Conservation (phyloP, 2,113 vertebrate genomes). For the Numida meleagris region DNA sequence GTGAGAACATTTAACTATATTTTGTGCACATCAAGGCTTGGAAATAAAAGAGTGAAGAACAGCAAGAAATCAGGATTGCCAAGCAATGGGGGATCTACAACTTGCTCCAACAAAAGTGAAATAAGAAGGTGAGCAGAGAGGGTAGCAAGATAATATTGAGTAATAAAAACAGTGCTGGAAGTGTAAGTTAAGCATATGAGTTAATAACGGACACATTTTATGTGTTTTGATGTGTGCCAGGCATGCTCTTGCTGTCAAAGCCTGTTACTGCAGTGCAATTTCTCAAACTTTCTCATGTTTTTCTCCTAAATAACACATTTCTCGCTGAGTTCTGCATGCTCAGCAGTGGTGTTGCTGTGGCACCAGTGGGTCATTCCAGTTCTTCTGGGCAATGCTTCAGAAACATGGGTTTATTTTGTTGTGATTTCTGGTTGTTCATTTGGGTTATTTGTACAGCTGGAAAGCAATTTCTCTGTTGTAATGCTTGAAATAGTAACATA, state of each 20-base stretch:
- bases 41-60: background rate
- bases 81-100: background rate
- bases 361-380: fast-evolving
- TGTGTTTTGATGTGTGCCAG: fast-evolving
- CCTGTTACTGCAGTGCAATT: background rate
- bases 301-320: background rate
- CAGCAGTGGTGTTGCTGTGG: background rate
- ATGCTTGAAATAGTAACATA: background rate
- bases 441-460: background rate
- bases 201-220: background rate
- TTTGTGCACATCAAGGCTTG: background rate
- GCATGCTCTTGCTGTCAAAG: background rate
- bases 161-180: background rate
- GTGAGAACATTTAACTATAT: background rate
- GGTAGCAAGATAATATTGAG: background rate
- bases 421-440: background rate
- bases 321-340: background rate
- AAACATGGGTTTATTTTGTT: background rate
- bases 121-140: background rate
- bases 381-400: background rate
- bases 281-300: background rate
- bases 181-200: background rate
- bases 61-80: background rate
- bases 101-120: background rate
- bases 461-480: background rate